These are phyloP conservation scores for Pharmacophagus antenor DNA, from an alignment of 2,888 invertebrate genomes.

Conservation along the genomic window DNA sequence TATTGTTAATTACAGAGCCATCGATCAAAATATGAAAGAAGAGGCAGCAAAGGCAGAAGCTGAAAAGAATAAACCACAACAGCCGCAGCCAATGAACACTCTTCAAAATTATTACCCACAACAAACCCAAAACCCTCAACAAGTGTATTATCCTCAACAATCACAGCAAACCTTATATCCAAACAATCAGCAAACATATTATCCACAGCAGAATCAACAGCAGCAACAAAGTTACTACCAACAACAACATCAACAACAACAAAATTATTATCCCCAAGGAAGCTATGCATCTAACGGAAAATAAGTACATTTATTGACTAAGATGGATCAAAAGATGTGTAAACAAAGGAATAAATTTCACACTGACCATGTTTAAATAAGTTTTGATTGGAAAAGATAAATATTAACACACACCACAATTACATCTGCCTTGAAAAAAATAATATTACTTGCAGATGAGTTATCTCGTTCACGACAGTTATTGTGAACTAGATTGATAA, in stretches of 20 bases:
- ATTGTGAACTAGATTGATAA: constrained; percentile 73
- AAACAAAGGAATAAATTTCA: neutral
- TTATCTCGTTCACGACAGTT: constrained; percentile 64
- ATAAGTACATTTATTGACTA: constrained; percentile 11
- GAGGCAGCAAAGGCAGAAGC: constrained; percentile 54
- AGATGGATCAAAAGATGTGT: neutral
- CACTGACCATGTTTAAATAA: neutral
- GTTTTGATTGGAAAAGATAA: neutral
- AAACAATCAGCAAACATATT: constrained; percentile 28
- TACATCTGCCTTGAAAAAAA: neutral
- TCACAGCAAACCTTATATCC: constrained; percentile 27
- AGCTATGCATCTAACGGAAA: constrained; percentile 29
- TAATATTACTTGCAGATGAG: constrained; percentile 39
- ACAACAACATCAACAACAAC: constrained; percentile 26
- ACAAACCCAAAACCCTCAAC: constrained; percentile 31
- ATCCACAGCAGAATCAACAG: constrained; percentile 28
- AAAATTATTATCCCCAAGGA: constrained; percentile 25
- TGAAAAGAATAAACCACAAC: constrained; percentile 50
- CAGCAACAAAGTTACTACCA: constrained; percentile 30
- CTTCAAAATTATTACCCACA: constrained; percentile 39
- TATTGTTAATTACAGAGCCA: constrained; percentile 44
- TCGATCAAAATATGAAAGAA: constrained; percentile 60
- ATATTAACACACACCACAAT: neutral
- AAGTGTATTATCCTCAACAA: constrained; percentile 33
- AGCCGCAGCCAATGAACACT: constrained; percentile 38